Conservation (phyloP, 2,888 invertebrate species). For the Atethmia centrago region DNA sequence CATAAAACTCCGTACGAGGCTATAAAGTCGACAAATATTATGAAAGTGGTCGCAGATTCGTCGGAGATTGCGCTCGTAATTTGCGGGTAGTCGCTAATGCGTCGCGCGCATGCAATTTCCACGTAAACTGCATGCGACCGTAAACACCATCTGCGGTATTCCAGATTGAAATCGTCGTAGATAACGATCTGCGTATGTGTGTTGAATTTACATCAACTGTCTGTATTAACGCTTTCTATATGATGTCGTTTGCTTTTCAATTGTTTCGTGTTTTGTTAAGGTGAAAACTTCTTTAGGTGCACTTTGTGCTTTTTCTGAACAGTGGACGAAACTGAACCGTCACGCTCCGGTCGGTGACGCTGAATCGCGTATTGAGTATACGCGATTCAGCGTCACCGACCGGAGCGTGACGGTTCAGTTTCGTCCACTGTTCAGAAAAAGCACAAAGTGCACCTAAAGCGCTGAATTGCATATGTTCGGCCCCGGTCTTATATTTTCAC, state of each 20-base stretch:
- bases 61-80: slow-evolving; percentile 73
- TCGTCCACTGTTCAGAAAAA: no score
- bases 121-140: slow-evolving; percentile 71
- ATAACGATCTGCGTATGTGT: slow-evolving; percentile 57
- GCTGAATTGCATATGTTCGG: no score
- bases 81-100: slow-evolving; percentile 73
- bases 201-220: slow-evolving; percentile 56
- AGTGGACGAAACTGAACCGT: no score
- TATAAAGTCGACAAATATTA: slow-evolving; percentile 55
- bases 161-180: slow-evolving; percentile 72
- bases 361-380: no score
- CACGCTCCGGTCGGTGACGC: no score
- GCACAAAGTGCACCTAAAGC: no score
- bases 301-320: no score
- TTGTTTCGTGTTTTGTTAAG: slow-evolving; percentile 12
- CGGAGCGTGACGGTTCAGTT: no score
- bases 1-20: slow-evolving; percentile 46
- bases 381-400: no score
- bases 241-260: slow-evolving; percentile 18
- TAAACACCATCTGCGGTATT: slow-evolving; percentile 72
- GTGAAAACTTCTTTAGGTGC: no score
- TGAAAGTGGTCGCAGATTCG: slow-evolving; percentile 60
- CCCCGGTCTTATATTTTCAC: no score
- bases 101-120: slow-evolving; percentile 79
- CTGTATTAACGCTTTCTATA: slow-evolving; percentile 35